Conservation (phyloP, 2,113 vertebrate species). For the Alethe diademata region DNA sequence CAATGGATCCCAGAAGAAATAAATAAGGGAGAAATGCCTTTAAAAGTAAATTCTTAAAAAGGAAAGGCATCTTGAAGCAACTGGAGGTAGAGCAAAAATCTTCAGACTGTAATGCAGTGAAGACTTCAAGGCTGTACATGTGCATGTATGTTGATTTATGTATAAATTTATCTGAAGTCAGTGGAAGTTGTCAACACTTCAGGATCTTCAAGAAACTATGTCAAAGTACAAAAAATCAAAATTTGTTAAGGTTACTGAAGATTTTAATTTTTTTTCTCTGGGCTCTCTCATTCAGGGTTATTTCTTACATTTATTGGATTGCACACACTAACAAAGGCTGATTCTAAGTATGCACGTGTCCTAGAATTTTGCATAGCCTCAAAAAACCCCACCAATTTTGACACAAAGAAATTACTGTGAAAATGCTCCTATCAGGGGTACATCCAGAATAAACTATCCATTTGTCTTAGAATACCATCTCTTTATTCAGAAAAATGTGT, state of each 20-base stretch:
- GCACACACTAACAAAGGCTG: not conserved
- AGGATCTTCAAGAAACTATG: not conserved
- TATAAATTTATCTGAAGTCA: not conserved
- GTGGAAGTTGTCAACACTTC: not conserved
- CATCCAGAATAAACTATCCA: not conserved
- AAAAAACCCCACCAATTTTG: not conserved
- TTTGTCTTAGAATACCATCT: not conserved
- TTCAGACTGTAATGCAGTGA: not conserved
- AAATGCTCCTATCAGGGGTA: not conserved
- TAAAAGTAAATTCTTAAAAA: not conserved
- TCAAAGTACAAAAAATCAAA: not conserved
- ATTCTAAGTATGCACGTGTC: not conserved
- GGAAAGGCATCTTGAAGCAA: not conserved
- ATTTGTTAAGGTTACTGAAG: not conserved
- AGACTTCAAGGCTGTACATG: not conserved
- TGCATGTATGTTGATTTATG: rapidly evolving
- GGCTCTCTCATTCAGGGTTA: not conserved
- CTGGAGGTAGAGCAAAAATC: not conserved
- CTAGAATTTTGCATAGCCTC: not conserved
- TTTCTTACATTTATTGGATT: not conserved
- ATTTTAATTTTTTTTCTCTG: not conserved
- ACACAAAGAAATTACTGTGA: not conserved
- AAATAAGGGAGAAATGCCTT: not conserved
- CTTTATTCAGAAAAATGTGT: not conserved
- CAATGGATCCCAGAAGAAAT: not conserved